Percentiles rank a stretch among this genome's conserved stretches.
These are phyloP conservation scores for Staurois parvus DNA, from an alignment of 2,797 vertebrate species.

Conservation along the genomic window DNA sequence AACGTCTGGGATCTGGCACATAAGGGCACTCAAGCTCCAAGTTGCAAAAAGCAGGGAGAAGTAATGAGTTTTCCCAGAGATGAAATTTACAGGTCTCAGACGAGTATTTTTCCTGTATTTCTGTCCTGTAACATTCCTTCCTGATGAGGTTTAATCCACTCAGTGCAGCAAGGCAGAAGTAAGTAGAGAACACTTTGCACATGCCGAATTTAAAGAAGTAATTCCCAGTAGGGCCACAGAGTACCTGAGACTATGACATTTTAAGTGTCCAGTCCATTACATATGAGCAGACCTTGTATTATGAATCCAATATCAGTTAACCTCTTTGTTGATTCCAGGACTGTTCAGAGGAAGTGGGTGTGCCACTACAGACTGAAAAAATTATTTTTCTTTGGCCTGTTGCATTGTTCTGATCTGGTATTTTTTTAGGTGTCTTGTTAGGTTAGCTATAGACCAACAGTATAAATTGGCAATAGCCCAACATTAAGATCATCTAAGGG, in stretches of 20 bases:
- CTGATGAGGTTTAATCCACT: slow-evolving; percentile 61
- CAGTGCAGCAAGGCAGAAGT: slow-evolving; percentile 59
- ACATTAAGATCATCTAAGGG: too few relatives aligned
- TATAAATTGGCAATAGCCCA: too few relatives aligned
- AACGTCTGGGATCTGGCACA: slow-evolving; percentile 53
- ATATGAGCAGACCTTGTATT: background rate
- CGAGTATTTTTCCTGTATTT: slow-evolving; percentile 61
- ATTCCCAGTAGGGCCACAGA: slow-evolving; percentile 5
- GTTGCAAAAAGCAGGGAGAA: slow-evolving; percentile 46
- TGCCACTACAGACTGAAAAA: too few relatives aligned
- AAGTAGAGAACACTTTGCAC: slow-evolving; percentile 36
- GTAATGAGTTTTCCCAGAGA: slow-evolving; percentile 63
- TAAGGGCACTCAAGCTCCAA: slow-evolving; percentile 36
- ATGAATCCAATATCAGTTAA: too few relatives aligned
- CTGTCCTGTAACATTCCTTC: slow-evolving; percentile 62
- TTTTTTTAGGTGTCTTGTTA: too few relatives aligned
- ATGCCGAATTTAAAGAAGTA: slow-evolving; percentile 38
- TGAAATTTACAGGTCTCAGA: slow-evolving; percentile 63
- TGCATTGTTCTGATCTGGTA: too few relatives aligned
- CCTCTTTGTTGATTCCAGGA: too few relatives aligned
- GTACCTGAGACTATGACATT: slow-evolving; percentile 10
- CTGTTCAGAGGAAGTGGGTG: too few relatives aligned
- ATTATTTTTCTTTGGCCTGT: too few relatives aligned
- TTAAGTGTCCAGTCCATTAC: background rate
- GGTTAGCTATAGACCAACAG: too few relatives aligned